Evolutionary conservation across 2,888 invertebrate species (phyloP), one percentile per base, ranked within the genome.

Genomic region (Macrosiphum euphorbiae): DNA sequence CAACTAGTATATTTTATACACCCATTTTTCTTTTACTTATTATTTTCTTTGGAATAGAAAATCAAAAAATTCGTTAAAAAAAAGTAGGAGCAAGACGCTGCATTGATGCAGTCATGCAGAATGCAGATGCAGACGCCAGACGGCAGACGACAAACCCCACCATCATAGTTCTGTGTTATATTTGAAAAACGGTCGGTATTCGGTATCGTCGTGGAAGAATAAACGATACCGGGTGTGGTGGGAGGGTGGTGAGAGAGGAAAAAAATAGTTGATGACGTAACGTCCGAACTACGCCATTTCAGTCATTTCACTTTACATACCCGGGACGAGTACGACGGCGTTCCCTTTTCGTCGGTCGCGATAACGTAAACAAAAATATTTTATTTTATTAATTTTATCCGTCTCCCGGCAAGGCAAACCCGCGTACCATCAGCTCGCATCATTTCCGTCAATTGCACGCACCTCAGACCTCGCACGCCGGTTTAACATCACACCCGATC

Each of bases 241-340:
- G 78, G 5, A 26, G 78, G 78, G 35, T 35, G 16, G 35, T 24
- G 35, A 28, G 24, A 58, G 52, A 41, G 52, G 58, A 44, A 26
- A 90, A 94, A 90, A 50, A 47, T 52, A 24, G 86, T 90, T 94
- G 94, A 90, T 94, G 94, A 94, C 94, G 94, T 94, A 94, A 94
- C 94, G 90, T 94, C 61, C 24, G 44, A 90, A 94, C 94, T 94
- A 94, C 90, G 90, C 90, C 94, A 94, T 93, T 93, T 93, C 94
- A 67, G 90, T 86, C 94, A 94, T 93, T 93, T 93, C 94, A 67
- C 67, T 93, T 58, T 61, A 78, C 41, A 52, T 78, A 35, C 35
- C 20, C 41, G 52, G 90, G n/a, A 52, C 85, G 88, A 88, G n/a
- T 78, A 78, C 90, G 90, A 28, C 90, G 86, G 94, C 94, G 94